A percentile compares a stretch with the other conserved stretches of the same genome.
phyloP scores from a whole-genome alignment of 2,113 vertebrate species.

The Aythya baeri region DNA sequence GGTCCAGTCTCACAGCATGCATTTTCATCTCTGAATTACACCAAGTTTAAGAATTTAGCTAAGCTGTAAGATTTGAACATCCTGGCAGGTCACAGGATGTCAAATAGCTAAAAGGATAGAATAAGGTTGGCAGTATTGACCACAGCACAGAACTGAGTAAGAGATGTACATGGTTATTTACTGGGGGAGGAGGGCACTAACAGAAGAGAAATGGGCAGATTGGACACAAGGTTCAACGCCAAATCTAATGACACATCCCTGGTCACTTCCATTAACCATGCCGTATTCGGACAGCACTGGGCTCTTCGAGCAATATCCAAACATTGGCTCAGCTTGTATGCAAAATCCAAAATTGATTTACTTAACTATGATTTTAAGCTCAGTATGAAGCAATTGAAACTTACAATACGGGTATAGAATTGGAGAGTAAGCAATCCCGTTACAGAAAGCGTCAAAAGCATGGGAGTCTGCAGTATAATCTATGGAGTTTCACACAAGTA shows the following conservation, averaged over 20 bases:
- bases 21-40: not conserved
- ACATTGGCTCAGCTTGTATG: not conserved
- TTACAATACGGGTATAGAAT: not conserved
- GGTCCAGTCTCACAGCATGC: not conserved
- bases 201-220: not conserved
- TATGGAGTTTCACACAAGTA: not conserved
- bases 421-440: not conserved
- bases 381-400: not conserved
- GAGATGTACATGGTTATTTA: not conserved
- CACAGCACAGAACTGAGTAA: not conserved
- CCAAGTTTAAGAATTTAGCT: not conserved
- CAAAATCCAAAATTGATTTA: not conserved
- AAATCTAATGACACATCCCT: not conserved
- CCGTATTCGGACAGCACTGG: not conserved
- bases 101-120: not conserved
- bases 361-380: not conserved
- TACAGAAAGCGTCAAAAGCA: not conserved
- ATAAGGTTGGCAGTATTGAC: not conserved
- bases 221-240: not conserved
- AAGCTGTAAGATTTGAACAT: not conserved
- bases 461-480: not conserved
- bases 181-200: rapidly evolving
- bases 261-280: not conserved
- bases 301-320: not conserved
- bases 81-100: not conserved